Evolutionary conservation across 2,797 vertebrate genomes (phyloP).

Genomic region (Euphonia xanthogaster): DNA sequence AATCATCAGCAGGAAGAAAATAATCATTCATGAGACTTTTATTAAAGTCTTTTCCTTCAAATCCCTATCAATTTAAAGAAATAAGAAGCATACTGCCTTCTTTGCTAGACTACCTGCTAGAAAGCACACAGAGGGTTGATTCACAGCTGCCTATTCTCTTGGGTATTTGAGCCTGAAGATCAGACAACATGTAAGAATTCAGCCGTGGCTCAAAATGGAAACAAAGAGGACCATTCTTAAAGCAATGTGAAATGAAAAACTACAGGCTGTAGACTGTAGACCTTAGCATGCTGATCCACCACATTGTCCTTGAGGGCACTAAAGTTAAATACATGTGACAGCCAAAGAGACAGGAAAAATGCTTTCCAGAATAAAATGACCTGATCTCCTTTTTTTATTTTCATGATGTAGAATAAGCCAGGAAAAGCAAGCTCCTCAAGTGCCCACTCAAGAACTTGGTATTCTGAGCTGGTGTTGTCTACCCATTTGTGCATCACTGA

Average conservation of each 20-base stretch:
- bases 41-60: slow-evolving; percentile 70
- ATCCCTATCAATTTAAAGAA: slow-evolving; percentile 71
- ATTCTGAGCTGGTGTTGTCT: slow-evolving; percentile 47
- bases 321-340: slow-evolving; percentile 73
- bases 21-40: slow-evolving; percentile 67
- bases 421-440: slow-evolving; percentile 64
- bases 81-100: slow-evolving; percentile 57
- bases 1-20: slow-evolving; percentile 63
- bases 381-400: slow-evolving; percentile 52
- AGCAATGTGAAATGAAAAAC: slow-evolving; percentile 72
- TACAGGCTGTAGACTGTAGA: slow-evolving; percentile 59
- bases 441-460: slow-evolving; percentile 52
- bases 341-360: slow-evolving; percentile 68
- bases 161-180: slow-evolving; percentile 77
- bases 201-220: slow-evolving; percentile 76
- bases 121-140: slow-evolving; percentile 68
- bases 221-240: slow-evolving; percentile 78
- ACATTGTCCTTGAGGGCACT: slow-evolving; percentile 74
- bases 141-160: slow-evolving; percentile 75
- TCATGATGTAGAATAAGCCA: slow-evolving; percentile 60
- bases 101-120: slow-evolving; percentile 70
- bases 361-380: slow-evolving; percentile 67
- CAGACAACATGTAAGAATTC: slow-evolving; percentile 78
- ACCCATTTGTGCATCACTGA: slow-evolving; percentile 13
- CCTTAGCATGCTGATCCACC: slow-evolving; percentile 67